Percentiles rank a stretch among this genome's conserved stretches.
Conservation (phyloP, 2,888 invertebrate genomes). For the Stenurella melanura region DNA sequence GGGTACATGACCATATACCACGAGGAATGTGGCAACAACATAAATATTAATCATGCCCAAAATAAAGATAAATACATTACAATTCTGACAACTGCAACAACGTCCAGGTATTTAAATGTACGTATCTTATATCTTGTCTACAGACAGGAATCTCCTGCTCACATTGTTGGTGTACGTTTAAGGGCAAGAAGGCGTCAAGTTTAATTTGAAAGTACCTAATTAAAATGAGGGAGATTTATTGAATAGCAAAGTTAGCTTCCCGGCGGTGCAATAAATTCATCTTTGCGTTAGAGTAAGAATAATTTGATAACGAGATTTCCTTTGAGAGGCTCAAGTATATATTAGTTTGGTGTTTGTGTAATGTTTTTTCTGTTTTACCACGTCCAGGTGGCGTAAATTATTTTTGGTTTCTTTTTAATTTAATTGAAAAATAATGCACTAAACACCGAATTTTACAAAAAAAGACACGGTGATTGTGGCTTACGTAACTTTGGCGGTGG, state of each 20-base stretch:
- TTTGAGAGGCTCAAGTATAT: no score
- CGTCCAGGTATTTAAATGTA: constrained; percentile 1
- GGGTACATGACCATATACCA: constrained; percentile 19
- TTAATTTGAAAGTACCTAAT: constrained; percentile 22
- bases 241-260: not conserved
- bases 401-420: no score
- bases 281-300: constrained; percentile 1
- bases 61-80: constrained; percentile 15
- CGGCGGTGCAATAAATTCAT: constrained; percentile 15
- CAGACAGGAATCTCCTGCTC: not conserved
- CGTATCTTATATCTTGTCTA: not conserved
- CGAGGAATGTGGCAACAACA: constrained; percentile 14
- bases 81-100: constrained; percentile 13
- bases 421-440: no score
- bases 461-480: no score
- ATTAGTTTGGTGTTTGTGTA: no score
- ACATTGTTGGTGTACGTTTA: not conserved
- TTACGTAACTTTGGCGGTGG: no score
- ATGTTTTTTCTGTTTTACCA: no score
- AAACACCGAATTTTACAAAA: no score
- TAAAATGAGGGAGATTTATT: constrained; percentile 21
- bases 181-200: not conserved
- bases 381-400: no score
- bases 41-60: constrained; percentile 13
- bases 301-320: not conserved